Evolutionary conservation across 2,113 vertebrate genomes (phyloP), one percentile per base, ranked within the genome.

Genomic region (Pyxicephalus adspersus): DNA sequence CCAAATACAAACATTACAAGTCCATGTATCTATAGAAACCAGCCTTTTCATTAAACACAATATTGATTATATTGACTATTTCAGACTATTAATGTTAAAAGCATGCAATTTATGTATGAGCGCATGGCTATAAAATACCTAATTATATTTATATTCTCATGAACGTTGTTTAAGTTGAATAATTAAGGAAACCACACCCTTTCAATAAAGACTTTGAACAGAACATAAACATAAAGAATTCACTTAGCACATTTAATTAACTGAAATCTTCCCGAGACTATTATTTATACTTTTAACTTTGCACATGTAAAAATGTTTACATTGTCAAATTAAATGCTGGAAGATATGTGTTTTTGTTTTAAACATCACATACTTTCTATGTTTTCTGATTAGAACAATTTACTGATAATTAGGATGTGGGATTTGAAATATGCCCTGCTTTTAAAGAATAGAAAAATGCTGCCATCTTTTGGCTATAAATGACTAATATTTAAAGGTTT

Each of bases 401-500:
- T 73, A 73, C 19, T 73, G 19, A 34, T 73, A 73, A 73, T 73
- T 73, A 57, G 57, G 66, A 70, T 25, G 28, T 58, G 70, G 57
- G 70, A 57, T 55, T 57, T 73, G 18, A 73, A 73, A 34, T 58
- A 73, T 73, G 31, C 23, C 2, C 11, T 73, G 18, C 58, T 51
- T 26, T 73, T 34, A 34, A 73, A 58, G 31, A 57, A 34, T 19
- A 73, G 70, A 11, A 57, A 28, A 73, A 31, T 58, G 54, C 52
- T 58, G 52, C 52, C 70, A 58, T 73, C 70, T 73, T 55, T 73
- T 73, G 52, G 54, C 52, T 58, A 54, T n/a, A 0, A 58, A 57
- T 73, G 13, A 28, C 52, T 13, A 9, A 13, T 45, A 13, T 11
- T 11, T 15, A 9, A 13, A 9, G 38, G 2, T 45, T 45, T 6